A percentile compares a stretch with the other conserved stretches of the same genome.
phyloP scores from a whole-genome alignment of 2,113 vertebrate species.

The Actinemys pallida region DNA sequence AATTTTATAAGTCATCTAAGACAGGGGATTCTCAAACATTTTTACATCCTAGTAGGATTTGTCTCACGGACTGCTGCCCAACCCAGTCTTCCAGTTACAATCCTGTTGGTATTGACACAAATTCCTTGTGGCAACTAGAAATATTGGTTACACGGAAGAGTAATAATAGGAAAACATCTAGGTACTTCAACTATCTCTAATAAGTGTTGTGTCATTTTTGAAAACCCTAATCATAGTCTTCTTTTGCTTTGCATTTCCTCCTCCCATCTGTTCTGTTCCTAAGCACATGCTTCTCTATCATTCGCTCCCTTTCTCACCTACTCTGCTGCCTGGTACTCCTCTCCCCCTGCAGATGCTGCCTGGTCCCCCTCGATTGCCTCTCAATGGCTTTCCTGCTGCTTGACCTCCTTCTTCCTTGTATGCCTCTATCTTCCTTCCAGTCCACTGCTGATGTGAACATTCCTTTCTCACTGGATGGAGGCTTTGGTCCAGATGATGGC shows the following conservation, averaged over 20 bases:
- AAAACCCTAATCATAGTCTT: not conserved
- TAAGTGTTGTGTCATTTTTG: not conserved
- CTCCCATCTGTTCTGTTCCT: not conserved
- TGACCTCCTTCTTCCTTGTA: not conserved
- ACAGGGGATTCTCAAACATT: not conserved
- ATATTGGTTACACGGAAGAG: not conserved
- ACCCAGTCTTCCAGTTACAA: not conserved
- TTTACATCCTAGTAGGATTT: not conserved
- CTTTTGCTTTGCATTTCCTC: accelerated
- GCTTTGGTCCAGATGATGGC: not conserved
- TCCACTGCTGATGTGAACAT: not conserved
- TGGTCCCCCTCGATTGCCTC: no score
- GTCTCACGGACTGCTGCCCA: not conserved
- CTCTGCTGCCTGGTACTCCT: not conserved
- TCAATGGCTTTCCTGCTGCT: not conserved
- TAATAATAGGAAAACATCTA: not conserved
- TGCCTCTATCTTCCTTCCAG: not conserved
- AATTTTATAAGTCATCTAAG: not conserved
- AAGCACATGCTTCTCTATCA: not conserved
- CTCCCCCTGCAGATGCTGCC: not conserved
- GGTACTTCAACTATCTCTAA: no score
- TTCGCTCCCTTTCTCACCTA: not conserved
- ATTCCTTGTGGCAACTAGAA: not conserved
- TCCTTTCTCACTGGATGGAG: not conserved
- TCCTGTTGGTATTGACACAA: not conserved